These are phyloP conservation scores for Microchrysa polita DNA, from an alignment of 2,888 invertebrate genomes.

Conservation along the genomic window DNA sequence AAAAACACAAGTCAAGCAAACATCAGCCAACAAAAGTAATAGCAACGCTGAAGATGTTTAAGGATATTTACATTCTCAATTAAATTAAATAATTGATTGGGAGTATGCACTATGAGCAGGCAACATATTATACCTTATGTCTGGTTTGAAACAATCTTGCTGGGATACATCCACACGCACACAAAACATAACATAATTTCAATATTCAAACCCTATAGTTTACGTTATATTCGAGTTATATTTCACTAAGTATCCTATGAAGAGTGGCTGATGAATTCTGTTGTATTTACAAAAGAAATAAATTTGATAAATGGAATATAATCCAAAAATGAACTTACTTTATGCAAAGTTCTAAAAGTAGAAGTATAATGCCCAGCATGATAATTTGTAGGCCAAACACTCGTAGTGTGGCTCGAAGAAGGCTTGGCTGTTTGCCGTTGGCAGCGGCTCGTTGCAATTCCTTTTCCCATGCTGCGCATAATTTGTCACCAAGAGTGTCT, in stretches of 20 bases:
- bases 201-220: constrained; percentile 32
- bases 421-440: constrained; percentile 66
- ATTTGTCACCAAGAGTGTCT: constrained; percentile 68
- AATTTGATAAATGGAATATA: constrained; percentile 13
- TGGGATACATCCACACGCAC: no score
- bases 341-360: constrained; percentile 71
- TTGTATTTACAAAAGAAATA: background rate
- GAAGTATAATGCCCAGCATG: constrained; percentile 69
- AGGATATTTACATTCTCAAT: no score
- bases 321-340: constrained; percentile 59
- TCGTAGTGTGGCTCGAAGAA: constrained; percentile 67
- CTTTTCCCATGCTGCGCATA: constrained; percentile 70
- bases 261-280: constrained; percentile 46
- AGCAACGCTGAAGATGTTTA: no score
- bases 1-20: background rate
- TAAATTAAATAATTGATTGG: no score
- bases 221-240: constrained; percentile 37
- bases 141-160: no score
- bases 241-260: constrained; percentile 38
- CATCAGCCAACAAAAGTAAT: no score
- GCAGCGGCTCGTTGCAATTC: constrained; percentile 65
- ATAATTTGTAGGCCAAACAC: constrained; percentile 72
- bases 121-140: no score
- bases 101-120: no score
- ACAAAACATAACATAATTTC: constrained; percentile 16